These are phyloP conservation scores for Dendrophyllia cribrosa DNA, from an alignment of 64 coral and sea anemone genomes.

Conservation along the genomic window DNA sequence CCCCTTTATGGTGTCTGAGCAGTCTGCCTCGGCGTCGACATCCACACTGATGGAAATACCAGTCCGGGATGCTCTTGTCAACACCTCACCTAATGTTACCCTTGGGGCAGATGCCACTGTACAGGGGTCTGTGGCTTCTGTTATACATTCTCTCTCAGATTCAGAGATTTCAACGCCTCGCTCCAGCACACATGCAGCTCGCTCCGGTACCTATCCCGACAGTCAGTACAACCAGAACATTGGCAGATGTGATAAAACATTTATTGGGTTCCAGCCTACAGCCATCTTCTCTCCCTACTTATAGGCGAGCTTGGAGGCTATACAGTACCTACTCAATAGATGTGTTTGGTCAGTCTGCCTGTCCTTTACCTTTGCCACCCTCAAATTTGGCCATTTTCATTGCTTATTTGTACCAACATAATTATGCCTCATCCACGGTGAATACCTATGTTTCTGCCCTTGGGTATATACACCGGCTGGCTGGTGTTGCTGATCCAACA, in stretches of 20 bases:
- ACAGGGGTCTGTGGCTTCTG: slow-evolving; percentile 14
- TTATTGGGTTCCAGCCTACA: slow-evolving; percentile 1
- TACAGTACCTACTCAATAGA: slow-evolving; percentile 1
- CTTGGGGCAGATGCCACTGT: neutral
- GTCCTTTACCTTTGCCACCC: neutral
- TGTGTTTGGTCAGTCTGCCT: neutral
- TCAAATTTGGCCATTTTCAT: slow-evolving; percentile 18
- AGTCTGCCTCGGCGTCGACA: neutral
- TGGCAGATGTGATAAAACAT: neutral
- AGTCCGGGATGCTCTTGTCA: neutral
- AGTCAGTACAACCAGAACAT: neutral
- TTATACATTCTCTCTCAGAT: neutral
- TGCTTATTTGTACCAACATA: slow-evolving; percentile 5
- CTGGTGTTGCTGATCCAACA: slow-evolving; percentile 7
- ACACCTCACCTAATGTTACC: neutral
- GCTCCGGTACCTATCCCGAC: neutral
- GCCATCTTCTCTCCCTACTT: neutral
- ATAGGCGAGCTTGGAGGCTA: neutral
- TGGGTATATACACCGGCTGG: slow-evolving; percentile 7
- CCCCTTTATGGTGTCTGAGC: neutral
- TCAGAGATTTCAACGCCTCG: slow-evolving; percentile 10
- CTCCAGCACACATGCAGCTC: neutral
- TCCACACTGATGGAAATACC: neutral
- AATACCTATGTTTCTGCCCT: neutral
- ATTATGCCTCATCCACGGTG: slow-evolving; percentile 9